phyloP scores from a whole-genome alignment of 2,113 vertebrate genomes.

The Caranx ignobilis region DNA sequence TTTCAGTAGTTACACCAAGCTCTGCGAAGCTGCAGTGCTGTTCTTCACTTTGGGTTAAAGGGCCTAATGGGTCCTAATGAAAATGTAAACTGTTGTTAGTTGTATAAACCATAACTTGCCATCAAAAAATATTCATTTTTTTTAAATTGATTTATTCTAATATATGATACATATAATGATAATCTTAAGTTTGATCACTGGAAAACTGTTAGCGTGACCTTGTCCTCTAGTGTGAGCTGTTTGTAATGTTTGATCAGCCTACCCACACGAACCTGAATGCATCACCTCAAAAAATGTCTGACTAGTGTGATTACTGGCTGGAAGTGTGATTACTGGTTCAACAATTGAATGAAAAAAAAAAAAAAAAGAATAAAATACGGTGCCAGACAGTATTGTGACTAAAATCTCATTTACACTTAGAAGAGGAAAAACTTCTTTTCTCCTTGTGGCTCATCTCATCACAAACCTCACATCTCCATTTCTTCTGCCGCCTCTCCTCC shows the following conservation, averaged over 20 bases:
- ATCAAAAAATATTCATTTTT: neutral
- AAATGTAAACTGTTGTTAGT: too few species aligned
- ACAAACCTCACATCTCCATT: neutral
- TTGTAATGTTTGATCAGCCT: slow-evolving; percentile 5
- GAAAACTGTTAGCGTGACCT: neutral
- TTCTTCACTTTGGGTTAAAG: too few species aligned
- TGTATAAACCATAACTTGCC: neutral
- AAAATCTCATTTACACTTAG: slow-evolving; percentile 18
- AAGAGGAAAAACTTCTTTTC: neutral
- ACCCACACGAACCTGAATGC: neutral
- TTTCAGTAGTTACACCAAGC: too few species aligned
- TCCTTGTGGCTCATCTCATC: slow-evolving; percentile 11
- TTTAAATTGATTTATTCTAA: neutral
- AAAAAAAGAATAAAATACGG: too few species aligned
- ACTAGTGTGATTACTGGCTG: neutral
- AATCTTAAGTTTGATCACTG: neutral
- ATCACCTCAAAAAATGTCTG: neutral
- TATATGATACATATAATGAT: neutral
- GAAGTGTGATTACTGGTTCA: neutral
- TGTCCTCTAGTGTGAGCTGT: neutral
- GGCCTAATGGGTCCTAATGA: too few species aligned
- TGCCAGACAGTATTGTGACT: slow-evolving; percentile 7
- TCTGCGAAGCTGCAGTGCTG: too few species aligned
- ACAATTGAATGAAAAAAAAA: neutral
- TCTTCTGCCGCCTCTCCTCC: slow-evolving; percentile 12